Percentiles rank a stretch among this genome's conserved stretches.
These are phyloP conservation scores for Tenebrosternarchus preto DNA, from an alignment of 2,113 vertebrate species.

Conservation along the genomic window DNA sequence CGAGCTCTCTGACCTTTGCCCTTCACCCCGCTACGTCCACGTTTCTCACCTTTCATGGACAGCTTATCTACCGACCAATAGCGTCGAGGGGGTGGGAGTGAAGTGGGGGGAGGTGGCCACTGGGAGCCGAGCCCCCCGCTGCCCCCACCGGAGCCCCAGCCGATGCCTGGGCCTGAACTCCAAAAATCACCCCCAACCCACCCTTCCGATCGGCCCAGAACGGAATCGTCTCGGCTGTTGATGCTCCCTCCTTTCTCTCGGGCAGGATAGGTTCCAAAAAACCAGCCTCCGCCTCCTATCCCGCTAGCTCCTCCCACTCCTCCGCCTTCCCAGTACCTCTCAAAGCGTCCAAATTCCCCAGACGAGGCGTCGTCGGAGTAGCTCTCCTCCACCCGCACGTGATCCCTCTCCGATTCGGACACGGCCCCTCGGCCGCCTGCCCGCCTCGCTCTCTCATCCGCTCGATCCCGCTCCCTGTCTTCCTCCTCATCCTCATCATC, in stretches of 20 bases:
- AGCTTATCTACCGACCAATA: conserved; percentile 93
- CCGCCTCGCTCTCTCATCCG: conserved; percentile 64
- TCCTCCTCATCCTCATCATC: conserved; percentile 64
- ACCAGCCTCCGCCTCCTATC: conserved; percentile 79
- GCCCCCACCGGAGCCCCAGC: conserved; percentile 77
- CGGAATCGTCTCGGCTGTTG: conserved; percentile 77
- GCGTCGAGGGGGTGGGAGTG: conserved; percentile 79
- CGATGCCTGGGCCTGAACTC: conserved; percentile 72
- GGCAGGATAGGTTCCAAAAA: conserved; percentile 86
- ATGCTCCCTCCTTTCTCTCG: conserved; percentile 81
- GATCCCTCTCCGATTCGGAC: conserved; percentile 78
- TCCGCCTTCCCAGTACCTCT: conserved; percentile 84
- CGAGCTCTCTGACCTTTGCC: conserved; percentile 71
- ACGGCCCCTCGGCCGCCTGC: conserved; percentile 67
- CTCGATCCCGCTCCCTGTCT: conserved; percentile 56
- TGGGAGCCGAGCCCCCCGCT: conserved; percentile 75
- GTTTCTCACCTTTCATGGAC: conserved; percentile 83
- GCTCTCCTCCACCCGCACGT: conserved; percentile 71
- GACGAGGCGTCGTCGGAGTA: conserved; percentile 78
- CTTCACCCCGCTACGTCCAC: conserved; percentile 74
- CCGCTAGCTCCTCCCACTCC: conserved; percentile 68
- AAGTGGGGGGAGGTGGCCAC: conserved; percentile 73
- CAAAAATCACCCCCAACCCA: conserved; percentile 74
- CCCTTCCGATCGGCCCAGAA: conserved; percentile 72
- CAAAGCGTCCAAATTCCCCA: conserved; percentile 79